Percentiles rank a stretch among this genome's conserved stretches.
These are phyloP conservation scores for human DNA, from an alignment of 2,113 vertebrate genomes.

Conservation along the genomic window DNA sequence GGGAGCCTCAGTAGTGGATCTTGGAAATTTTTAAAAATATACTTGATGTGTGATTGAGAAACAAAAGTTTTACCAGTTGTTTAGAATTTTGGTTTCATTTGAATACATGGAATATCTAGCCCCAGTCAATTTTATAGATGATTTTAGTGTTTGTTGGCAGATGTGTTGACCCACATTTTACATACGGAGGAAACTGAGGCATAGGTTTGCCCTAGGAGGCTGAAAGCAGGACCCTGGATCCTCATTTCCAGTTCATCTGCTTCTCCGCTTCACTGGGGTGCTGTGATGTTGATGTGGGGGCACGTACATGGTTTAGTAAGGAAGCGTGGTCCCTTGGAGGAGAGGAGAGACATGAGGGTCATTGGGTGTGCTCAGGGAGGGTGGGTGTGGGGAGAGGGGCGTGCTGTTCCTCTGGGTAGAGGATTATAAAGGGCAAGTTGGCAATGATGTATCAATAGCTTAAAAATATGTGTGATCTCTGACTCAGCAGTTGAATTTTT, in stretches of 20 bases:
- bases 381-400: not conserved
- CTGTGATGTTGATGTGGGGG: not conserved
- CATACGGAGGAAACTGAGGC: not conserved
- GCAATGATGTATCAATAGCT: not conserved
- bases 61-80: not conserved
- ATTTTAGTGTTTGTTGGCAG: not conserved
- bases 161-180: not conserved
- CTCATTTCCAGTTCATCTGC: not conserved
- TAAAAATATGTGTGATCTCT: not conserved
- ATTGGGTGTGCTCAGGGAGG: too few species aligned
- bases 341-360: rapidly evolving
- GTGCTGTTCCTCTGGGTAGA: rapidly evolving
- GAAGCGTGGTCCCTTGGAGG: not conserved
- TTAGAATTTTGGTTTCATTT: not conserved
- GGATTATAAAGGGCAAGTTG: conserved; percentile 8
- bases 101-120: not conserved
- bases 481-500: conserved; percentile 44
- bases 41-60: not conserved
- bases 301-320: not conserved
- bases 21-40: not conserved
- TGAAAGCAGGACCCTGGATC: not conserved
- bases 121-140: not conserved
- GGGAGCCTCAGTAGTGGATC: not conserved
- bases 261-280: rapidly evolving
- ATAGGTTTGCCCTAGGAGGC: not conserved